These are phyloP conservation scores for Nyctibius bracteatus DNA, from an alignment of 2,113 vertebrate genomes.

Conservation along the genomic window DNA sequence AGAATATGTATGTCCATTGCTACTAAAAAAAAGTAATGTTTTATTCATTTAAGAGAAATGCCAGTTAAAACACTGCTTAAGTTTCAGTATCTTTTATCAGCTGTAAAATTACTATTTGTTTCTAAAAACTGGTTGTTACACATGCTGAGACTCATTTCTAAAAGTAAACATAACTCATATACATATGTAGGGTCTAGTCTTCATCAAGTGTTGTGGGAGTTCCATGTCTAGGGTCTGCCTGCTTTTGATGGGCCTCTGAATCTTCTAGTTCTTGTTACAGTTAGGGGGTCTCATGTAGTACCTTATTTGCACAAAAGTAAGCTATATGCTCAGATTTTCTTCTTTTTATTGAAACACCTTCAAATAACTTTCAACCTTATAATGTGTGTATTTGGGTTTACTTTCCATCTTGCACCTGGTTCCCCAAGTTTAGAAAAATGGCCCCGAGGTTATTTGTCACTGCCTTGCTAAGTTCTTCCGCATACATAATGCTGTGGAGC, in stretches of 20 bases:
- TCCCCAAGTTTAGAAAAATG: neutral
- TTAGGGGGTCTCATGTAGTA: neutral
- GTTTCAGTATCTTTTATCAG: neutral
- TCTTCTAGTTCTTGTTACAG: neutral
- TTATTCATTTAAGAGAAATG: neutral
- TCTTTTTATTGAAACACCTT: neutral
- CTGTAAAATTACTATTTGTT: neutral
- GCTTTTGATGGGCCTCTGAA: neutral
- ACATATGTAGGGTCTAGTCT: neutral
- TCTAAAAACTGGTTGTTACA: neutral
- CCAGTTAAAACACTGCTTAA: neutral
- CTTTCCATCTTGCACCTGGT: neutral
- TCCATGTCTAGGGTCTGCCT: neutral
- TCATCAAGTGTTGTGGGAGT: neutral
- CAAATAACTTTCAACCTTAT: neutral
- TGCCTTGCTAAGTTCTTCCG: neutral
- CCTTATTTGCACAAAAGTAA: neutral
- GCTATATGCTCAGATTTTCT: neutral
- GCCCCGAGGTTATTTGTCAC: slow-evolving; percentile 31
- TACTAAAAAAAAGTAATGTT: neutral
- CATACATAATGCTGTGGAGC: neutral
- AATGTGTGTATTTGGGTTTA: neutral
- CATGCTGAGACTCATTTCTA: neutral
- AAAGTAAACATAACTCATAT: neutral
- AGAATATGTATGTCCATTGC: neutral